Conservation (phyloP, 2,113 vertebrate genomes). For the Noctilio leporinus region DNA sequence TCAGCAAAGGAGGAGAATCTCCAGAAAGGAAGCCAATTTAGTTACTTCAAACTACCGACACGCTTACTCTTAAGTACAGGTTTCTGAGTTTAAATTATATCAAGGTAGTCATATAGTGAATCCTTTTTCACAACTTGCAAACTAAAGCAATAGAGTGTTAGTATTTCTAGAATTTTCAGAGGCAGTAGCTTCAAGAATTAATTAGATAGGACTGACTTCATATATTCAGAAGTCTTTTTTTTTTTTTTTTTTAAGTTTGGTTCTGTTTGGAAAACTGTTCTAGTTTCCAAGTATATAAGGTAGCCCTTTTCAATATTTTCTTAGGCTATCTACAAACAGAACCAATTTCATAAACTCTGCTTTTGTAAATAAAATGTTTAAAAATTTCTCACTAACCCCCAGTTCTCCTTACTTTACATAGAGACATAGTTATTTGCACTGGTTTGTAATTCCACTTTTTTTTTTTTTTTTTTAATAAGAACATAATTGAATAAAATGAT, state of each 20-base stretch:
- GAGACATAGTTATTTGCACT: background rate
- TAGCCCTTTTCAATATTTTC: background rate
- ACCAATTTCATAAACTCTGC: background rate
- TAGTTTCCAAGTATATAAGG: background rate
- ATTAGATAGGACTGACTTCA: background rate
- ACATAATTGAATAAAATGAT: background rate
- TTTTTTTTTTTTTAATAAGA: background rate
- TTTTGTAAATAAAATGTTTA: background rate
- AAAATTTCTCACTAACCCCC: background rate
- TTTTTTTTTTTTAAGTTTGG: background rate
- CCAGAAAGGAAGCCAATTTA: background rate
- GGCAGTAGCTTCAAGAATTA: background rate
- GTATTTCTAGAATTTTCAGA: background rate
- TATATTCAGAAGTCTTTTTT: background rate
- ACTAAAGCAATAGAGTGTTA: background rate
- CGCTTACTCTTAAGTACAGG: background rate
- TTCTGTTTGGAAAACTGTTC: background rate
- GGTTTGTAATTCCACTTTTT: background rate
- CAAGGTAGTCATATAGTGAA: background rate
- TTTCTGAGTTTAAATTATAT: background rate
- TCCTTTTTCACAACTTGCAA: background rate
- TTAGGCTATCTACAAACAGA: background rate
- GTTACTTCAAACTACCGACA: background rate
- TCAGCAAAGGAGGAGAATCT: background rate
- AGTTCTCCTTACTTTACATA: background rate